Conservation (phyloP, 2,113 vertebrate genomes). For the Nesogale talazaci region DNA sequence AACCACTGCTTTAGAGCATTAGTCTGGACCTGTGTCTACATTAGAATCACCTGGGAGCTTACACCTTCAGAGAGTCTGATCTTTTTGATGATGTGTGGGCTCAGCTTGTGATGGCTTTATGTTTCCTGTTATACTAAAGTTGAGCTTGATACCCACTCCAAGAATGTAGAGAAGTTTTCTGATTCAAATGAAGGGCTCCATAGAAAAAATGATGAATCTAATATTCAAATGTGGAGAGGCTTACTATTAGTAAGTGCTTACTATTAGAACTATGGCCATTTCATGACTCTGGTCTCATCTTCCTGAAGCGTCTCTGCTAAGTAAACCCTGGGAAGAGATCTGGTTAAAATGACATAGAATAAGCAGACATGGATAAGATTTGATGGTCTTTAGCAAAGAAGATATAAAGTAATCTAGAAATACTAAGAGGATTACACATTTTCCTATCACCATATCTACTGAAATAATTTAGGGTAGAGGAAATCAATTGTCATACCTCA, state of each 20-base stretch:
- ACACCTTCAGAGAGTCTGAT: background rate
- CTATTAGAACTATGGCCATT: conserved; percentile 23
- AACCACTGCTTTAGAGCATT: background rate
- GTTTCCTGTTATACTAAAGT: background rate
- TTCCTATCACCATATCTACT: background rate
- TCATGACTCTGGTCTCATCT: background rate
- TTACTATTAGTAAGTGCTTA: background rate
- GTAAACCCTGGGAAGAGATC: conserved; percentile 24
- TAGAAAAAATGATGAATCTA: conserved; percentile 10
- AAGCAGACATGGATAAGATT: background rate
- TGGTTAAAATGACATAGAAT: conserved; percentile 5
- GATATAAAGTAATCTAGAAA: conserved; percentile 29
- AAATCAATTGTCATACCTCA: background rate
- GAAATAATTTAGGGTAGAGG: background rate
- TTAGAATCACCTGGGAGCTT: background rate
- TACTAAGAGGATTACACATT: background rate
- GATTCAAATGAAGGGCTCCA: background rate
- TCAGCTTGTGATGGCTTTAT: conserved; percentile 23
- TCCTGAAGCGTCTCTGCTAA: background rate
- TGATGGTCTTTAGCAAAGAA: conserved; percentile 2
- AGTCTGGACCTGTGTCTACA: background rate
- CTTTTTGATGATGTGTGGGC: background rate
- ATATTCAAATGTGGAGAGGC: background rate
- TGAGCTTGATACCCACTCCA: background rate
- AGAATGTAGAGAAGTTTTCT: background rate